Base-by-base conservation (phyloP, 2,113 vertebrate species). In the Thunnus thynnus region DNA sequence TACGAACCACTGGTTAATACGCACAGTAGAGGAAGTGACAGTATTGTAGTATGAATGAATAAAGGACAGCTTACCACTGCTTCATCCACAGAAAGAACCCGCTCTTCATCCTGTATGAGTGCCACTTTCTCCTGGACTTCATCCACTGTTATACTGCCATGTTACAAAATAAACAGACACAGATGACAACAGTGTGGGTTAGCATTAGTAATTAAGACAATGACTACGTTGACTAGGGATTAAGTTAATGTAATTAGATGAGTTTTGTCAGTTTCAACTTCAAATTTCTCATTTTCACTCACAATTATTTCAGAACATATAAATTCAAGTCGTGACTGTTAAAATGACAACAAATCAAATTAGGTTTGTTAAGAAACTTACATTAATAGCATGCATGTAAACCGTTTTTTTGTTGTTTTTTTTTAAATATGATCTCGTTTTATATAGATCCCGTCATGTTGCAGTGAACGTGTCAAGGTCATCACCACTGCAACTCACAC, bases 121-220 rank as follows among this genome's bases (percentile, higher is more conserved):
- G 83, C 74, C 82, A 94, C 77, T 51, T 86, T 88, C 55, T 88
- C 87, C 84, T 90, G 90, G 80, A 94, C 68, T 85, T 94, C 93
- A 48, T 93, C 91, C 72, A 89, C 87, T 4, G 92, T 87, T 64
- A 94, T 27, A 47, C 90, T 93, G 84, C 52, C 22, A 18, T 12
- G n/a, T 69, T 50, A 13, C 22, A 68, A 27, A 30, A 41, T 30
- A 71, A 50, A 25, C 5, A 62, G 51, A 78, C 14, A 16, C 44
- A 70, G 44, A 54, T n/a, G 41, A 68, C 36, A 76, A 55, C 12
- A 32, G 25, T 22, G 44, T 17, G 46, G 22, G 7, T 52, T 51
- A 30, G 25, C 44, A 14, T 51, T 50, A 12, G 20, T 72, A 4
- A 62, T 61, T 41, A 41, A 41, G 36, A 41, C 36, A 41, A 41